phyloP scores from a whole-genome alignment of 64 coral and sea anemone species.

The Dendrophyllia cribrosa region DNA sequence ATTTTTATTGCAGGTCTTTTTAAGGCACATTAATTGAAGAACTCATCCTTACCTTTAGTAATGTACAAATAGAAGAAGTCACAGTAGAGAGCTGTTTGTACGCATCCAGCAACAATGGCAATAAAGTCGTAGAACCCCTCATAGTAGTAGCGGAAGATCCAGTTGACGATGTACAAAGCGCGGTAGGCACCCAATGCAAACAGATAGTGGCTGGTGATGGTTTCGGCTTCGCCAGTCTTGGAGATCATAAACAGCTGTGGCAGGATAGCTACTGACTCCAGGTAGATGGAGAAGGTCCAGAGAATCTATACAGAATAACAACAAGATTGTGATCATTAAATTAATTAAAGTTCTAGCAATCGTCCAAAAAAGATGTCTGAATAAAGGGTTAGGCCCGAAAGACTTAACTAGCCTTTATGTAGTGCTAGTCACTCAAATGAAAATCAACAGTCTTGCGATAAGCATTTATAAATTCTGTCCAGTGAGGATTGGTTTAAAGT shows the following conservation, averaged over 20 bases:
- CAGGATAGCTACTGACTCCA: slow-evolving; percentile 98
- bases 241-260: slow-evolving; percentile 99
- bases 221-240: slow-evolving; percentile 98
- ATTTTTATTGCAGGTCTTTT: no score
- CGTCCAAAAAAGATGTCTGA: no score
- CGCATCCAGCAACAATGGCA: slow-evolving; percentile 98
- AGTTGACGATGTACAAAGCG: slow-evolving; percentile 96
- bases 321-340: no score
- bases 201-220: slow-evolving; percentile 98
- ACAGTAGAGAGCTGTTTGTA: slow-evolving; percentile 98
- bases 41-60: slow-evolving; percentile 90
- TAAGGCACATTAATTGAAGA: neutral
- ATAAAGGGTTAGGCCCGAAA: no score
- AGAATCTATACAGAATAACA: slow-evolving; percentile 72
- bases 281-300: slow-evolving; percentile 99
- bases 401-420: no score
- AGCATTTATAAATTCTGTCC: no score
- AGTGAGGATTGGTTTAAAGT: no score
- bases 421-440: no score
- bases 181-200: slow-evolving; percentile 96
- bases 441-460: no score
- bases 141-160: slow-evolving; percentile 95
- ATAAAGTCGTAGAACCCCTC: slow-evolving; percentile 99
- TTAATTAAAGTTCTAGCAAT: neutral
- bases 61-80: slow-evolving; percentile 99